Percentiles rank a stretch among this genome's conserved stretches.
These are phyloP conservation scores for Oryzias dopingdopingensis DNA, from an alignment of 2,797 vertebrate species.

Conservation along the genomic window DNA sequence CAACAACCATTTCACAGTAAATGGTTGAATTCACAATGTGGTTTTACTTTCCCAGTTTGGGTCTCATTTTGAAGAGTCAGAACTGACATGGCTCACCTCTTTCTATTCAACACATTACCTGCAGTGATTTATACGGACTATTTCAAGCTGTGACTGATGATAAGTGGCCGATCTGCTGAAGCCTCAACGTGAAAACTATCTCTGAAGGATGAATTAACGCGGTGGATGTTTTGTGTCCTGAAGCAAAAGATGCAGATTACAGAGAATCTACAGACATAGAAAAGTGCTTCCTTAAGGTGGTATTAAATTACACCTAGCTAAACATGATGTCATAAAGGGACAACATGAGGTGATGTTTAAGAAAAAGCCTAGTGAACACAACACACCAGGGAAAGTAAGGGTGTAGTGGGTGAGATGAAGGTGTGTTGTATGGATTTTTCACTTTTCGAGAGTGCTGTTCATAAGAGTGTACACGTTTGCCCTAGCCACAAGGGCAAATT, in stretches of 20 bases:
- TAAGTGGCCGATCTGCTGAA: slow-evolving; percentile 34
- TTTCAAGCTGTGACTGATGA: slow-evolving; percentile 50
- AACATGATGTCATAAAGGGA: too few species aligned
- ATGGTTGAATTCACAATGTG: too few species aligned
- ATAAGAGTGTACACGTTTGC: too few species aligned
- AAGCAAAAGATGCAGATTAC: slow-evolving; percentile 30
- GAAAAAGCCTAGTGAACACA: not conserved
- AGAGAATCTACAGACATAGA: not conserved
- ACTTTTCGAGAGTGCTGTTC: too few species aligned
- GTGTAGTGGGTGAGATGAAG: too few species aligned
- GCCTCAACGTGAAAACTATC: slow-evolving; percentile 41
- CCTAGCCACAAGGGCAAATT: too few species aligned
- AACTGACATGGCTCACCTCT: slow-evolving; percentile 29
- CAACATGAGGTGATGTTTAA: not conserved
- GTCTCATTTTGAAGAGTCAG: not conserved
- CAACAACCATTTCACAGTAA: too few species aligned
- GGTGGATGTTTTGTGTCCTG: slow-evolving; percentile 8
- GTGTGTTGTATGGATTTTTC: too few species aligned
- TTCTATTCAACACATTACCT: slow-evolving; percentile 45
- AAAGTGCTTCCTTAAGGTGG: too few species aligned
- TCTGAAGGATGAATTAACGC: slow-evolving; percentile 23
- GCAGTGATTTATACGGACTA: slow-evolving; percentile 36
- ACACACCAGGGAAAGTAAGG: too few species aligned
- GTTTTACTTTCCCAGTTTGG: too few species aligned
- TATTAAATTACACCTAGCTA: too few species aligned